Base-by-base conservation (phyloP, 2,888 invertebrate species). In the Schizaphis graminum region DNA sequence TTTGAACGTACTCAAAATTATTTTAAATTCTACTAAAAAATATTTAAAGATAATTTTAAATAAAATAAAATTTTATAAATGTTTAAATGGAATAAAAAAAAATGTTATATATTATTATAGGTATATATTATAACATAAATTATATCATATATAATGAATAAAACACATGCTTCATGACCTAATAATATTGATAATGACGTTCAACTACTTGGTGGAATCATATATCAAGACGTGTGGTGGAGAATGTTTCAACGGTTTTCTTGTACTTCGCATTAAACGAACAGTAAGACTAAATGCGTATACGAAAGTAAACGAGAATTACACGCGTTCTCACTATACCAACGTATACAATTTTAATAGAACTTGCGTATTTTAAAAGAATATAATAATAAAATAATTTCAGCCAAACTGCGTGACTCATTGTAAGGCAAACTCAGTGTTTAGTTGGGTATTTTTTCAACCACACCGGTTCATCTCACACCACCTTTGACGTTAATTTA, bases 401-500 rank as follows among this genome's bases (percentile, higher is more conserved):
- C 21, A 77, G 8, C 21, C 21, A 77, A 77, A 8, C 8, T 3
- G 8, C 21, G 35, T 77, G 77, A 77, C 35, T 77, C 35, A 21
- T 21, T 21, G 8, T 35, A 21, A 41, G 21, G 8, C 77, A 21
- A 21, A 77, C 2, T 77, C 21, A 49, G 49, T 11, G 26, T 44
- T 85, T 11, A 85, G 44, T 28, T 13, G 41, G 61, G 87, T 92
- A 67, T 87, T 92, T 87, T 92, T 92, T 35, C 49, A 87, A 67
- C 35, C 44, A 47, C 35, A 35, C 35, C 21, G 24, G 35, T 77
- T 77, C 35, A 35, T 44, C 47, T 16, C 47, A 7, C 57, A 21
- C 49, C 26, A 49, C 67, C 49, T 49, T 49, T 16, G 67, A 87
- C 61, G 35, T 87, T 92, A 92, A 92, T 92, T 92, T 92, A 92